Base-by-base conservation (phyloP, 2,797 vertebrate genomes). In the Jordanella pulchra region DNA sequence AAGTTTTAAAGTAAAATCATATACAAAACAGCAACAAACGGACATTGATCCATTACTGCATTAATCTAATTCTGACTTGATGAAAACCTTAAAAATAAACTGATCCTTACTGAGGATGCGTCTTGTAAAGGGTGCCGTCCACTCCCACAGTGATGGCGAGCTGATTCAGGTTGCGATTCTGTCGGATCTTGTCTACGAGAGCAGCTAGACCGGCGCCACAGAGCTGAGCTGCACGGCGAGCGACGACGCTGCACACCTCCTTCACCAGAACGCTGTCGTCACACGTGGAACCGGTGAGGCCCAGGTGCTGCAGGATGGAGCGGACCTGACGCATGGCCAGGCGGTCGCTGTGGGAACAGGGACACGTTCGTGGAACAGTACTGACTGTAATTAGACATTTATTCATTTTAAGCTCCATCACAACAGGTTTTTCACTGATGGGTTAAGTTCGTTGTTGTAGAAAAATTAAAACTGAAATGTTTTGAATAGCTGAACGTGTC, bases 261-360 rank as follows among this genome's bases (percentile, higher is more conserved):
- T 99, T 99, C 71, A 99, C 98, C 0, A 98, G 95, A 75, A 98
- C 97, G 84, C 97, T 97, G 94, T 99, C 98, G 0, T 99, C 97
- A 0, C 97, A 99, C 0, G 98, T 98, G 89, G 94, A 96, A 86
- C 87, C 94, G 71, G 96, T 95, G 56, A 99, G 94, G 3, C 98
- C 98, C 4, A 99, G 84, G 84, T 98, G 97, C 89, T 95, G 97
- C 69, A 99, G 94, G 86, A 99, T 98, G 65, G 97, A 95, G 0
- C 97, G 97, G 11, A 99, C 95, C 89, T 99, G 98, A 0, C 97
- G 94, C 93, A 99, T 94, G 28, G 98, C 98, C 87, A 99, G 93
- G 5, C 97, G 93, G 88, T 99, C 98, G 0, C 98, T 99, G 79
- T 7, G 21, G 39, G 50, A 44, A 18, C 0, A 78, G 15, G 72